These are phyloP conservation scores for Erinaceus europaeus DNA, from an alignment of 2,113 vertebrate species.

Conservation along the genomic window DNA sequence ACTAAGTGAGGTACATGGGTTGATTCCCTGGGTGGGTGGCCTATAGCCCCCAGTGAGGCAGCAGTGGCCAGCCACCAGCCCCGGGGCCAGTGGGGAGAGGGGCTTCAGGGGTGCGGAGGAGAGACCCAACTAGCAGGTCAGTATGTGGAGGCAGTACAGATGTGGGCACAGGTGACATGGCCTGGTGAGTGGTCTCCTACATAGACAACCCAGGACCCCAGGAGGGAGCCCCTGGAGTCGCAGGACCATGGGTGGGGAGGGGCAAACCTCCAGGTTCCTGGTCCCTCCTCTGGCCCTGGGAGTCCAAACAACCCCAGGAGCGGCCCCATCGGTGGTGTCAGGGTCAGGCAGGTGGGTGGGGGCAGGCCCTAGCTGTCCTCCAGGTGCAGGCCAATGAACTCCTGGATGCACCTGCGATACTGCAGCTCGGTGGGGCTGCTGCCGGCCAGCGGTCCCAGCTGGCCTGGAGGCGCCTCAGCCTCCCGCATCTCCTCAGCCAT, in stretches of 20 bases:
- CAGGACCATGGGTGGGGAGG: background rate
- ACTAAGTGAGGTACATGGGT: constrained; percentile 69
- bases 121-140: constrained; percentile 60
- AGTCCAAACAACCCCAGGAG: background rate
- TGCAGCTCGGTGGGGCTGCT: constrained; percentile 97
- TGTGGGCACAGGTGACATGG: constrained; percentile 32
- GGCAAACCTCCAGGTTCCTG: too few species aligned
- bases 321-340: background rate
- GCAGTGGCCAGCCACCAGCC: constrained; percentile 4
- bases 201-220: background rate
- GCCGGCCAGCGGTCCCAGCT: constrained; percentile 91
- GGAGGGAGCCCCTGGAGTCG: background rate
- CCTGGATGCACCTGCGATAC: constrained; percentile 97
- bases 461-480: constrained; percentile 92
- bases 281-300: too few species aligned
- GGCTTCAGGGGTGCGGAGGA: background rate
- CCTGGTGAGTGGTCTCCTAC: background rate
- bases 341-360: constrained; percentile 38
- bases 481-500: constrained; percentile 99
- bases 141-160: constrained; percentile 22
- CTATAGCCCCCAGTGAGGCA: too few species aligned
- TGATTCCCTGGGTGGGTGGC: constrained; percentile 57
- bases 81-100: too few species aligned
- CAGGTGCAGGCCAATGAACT: constrained; percentile 96
- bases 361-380: constrained; percentile 88